Base-by-base conservation (phyloP, 1,140 invertebrate species). In the Diorhabda elongata region DNA sequence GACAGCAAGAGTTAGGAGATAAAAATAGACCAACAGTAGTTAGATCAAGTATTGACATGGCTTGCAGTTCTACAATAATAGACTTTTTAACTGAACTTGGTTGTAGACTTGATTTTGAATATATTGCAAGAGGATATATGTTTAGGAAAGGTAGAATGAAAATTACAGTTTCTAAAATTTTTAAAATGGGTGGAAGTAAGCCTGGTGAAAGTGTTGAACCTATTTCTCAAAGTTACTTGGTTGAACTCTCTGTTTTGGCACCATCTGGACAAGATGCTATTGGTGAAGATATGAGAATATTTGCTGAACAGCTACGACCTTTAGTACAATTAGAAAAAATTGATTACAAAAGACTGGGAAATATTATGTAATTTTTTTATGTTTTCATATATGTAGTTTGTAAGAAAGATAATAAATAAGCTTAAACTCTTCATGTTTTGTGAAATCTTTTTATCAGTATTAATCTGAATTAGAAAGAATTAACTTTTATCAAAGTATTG, bases 101-200 rank as follows among this genome's bases (percentile, higher is more conserved):
- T 5, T 95, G 92, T 76, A 84, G 92, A 70, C 82, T 94, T 61
- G 96, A 98, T 78, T 97, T 95, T 85, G 96, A 98, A 83, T 98
- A 94, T 79, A 92, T 95, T 74, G 89, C 93, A 0, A 91, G 95
- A 83, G 97, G 96, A 9, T 97, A 93, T 75, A 95, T 98, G 89
- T 98, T 98, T 76, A 87, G 95, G 62, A 98, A 98, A 84, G 96
- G 96, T 2, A 85, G 96, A 77, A 97, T 98, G 93, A 98, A 98
- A 81, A 92, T 98, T 2, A 97, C 94, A 2, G 95, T 98, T 0
- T 94, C 94, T 1, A 98, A 98, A 82, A 90, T 99, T 7, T 96
- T 93, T 74, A 95, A 95, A 87, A 91, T 94, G 84, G 83, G 82
- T 58, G 82, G 82, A 56, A 89, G 87, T 64, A 92, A 90, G 79